A percentile compares a stretch with the other conserved stretches of the same genome.
These are phyloP conservation scores for Microcebus jonahi DNA, from an alignment of 2,113 vertebrate species.

Conservation along the genomic window DNA sequence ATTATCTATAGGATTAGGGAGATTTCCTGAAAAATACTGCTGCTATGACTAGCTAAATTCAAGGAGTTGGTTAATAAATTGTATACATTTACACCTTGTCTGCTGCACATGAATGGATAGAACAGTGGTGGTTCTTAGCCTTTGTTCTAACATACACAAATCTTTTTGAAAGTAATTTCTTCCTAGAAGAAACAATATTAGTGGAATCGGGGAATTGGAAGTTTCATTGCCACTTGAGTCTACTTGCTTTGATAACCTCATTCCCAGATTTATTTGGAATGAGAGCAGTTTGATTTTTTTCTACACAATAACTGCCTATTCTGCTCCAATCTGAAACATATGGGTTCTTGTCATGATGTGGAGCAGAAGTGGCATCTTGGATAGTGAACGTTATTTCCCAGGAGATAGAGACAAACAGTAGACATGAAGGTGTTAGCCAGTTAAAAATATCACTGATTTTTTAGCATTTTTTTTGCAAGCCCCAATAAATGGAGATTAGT, in stretches of 20 bases:
- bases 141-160: conserved; percentile 38
- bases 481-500: neutral
- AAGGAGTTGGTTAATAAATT: conserved; percentile 53
- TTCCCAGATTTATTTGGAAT: conserved; percentile 74
- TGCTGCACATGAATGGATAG: neutral
- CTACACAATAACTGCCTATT: conserved; percentile 59
- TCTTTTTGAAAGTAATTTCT: conserved; percentile 58
- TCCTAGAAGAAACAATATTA: conserved; percentile 39
- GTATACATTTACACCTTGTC: conserved; percentile 58
- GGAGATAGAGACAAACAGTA: conserved; percentile 21
- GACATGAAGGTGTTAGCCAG: neutral
- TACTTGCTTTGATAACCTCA: conserved; percentile 70
- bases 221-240: conserved; percentile 66
- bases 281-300: conserved; percentile 57
- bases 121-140: neutral
- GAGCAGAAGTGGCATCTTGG: conserved; percentile 29
- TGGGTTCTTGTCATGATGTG: conserved; percentile 65
- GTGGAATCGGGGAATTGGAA: neutral
- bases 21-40: conserved; percentile 70
- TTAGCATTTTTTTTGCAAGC: neutral
- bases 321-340: conserved; percentile 67
- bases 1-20: conserved; percentile 56
- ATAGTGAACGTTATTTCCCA: conserved; percentile 36
- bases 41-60: conserved; percentile 53
- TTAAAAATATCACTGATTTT: neutral